These are phyloP conservation scores for Gila orcuttii DNA, from an alignment of 2,113 vertebrate species.

Conservation along the genomic window DNA sequence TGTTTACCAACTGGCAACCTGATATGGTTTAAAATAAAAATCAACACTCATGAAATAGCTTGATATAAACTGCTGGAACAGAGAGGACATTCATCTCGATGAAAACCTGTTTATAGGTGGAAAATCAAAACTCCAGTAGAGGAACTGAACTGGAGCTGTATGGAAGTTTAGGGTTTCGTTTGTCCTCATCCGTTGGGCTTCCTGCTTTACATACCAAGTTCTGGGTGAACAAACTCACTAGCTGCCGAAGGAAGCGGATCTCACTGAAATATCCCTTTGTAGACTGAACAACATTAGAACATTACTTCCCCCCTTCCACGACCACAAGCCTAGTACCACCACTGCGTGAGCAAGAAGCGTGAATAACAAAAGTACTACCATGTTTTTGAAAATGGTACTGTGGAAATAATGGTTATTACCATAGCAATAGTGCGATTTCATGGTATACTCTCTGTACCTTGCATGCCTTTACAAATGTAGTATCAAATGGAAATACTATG, in stretches of 20 bases:
- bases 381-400: not conserved
- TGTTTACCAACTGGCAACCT: constrained; percentile 14
- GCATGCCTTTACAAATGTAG: no score
- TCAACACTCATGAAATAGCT: not conserved
- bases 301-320: not conserved
- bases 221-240: constrained; percentile 3
- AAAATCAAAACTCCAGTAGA: not conserved
- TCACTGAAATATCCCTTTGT: constrained; percentile 31
- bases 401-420: not conserved
- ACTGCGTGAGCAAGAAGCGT: not conserved
- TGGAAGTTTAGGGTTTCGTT: not conserved
- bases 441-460: no score
- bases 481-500: no score
- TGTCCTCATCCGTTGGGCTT: not conserved
- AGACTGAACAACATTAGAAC: not conserved
- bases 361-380: not conserved
- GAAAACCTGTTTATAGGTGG: not conserved
- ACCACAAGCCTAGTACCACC: not conserved
- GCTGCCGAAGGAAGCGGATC: not conserved
- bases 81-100: not conserved
- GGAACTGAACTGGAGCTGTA: not conserved
- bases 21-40: not conserved
- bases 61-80: not conserved
- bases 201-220: constrained; percentile 38
- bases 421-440: no score